Evolutionary conservation across 2,888 invertebrate genomes (phyloP).

Genomic region (Prenolepis imparis): DNA sequence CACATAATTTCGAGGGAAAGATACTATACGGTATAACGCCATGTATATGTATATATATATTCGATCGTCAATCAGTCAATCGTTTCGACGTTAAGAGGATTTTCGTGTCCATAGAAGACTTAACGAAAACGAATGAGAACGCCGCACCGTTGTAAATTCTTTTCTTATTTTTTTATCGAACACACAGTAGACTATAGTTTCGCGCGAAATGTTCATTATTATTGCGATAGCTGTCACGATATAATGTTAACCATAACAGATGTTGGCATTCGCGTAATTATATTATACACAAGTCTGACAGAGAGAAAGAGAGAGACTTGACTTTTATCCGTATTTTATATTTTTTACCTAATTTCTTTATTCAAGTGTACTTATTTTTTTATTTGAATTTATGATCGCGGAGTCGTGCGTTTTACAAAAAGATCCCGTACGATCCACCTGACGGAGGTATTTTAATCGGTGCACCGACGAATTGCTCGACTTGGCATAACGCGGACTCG

Average conservation of each 20-base stretch:
- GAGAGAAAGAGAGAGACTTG: too few relatives aligned
- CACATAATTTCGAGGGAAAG: conserved; percentile 24
- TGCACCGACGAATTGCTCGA: conserved; percentile 21
- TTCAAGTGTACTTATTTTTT: not conserved
- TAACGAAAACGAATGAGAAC: conserved; percentile 41
- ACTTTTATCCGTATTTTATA: not conserved
- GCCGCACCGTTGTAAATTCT: too few relatives aligned
- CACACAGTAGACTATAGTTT: not conserved
- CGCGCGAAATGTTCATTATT: not conserved
- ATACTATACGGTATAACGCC: not conserved
- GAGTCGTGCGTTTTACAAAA: not conserved
- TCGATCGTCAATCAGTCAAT: conserved; percentile 31
- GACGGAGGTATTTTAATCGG: conserved; percentile 32
- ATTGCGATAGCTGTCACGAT: too few relatives aligned
- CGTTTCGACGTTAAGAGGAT: conserved; percentile 27
- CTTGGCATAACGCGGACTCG: conserved; percentile 5
- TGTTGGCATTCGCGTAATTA: not conserved
- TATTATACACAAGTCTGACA: not conserved
- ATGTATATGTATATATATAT: too few relatives aligned
- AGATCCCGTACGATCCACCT: not conserved
- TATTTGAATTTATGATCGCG: not conserved
- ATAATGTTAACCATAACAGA: not conserved
- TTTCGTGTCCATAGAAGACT: conserved; percentile 26
- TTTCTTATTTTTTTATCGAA: not conserved
- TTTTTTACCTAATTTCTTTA: not conserved